Conservation (phyloP, 2,797 vertebrate species). For the Siniperca undulata region DNA sequence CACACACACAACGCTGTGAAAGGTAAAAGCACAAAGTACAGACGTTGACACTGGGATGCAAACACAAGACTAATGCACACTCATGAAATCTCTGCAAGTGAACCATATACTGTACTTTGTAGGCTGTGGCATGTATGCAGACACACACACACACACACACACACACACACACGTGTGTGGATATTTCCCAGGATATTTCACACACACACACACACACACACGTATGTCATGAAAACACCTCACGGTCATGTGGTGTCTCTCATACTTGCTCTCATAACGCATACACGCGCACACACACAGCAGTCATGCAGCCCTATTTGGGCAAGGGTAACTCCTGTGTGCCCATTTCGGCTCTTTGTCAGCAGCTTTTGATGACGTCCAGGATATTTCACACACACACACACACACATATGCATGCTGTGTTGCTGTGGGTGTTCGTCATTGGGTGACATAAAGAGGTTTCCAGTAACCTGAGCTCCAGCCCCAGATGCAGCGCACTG, state of each 20-base stretch:
- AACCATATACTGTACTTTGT: constrained; percentile 12
- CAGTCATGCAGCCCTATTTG: constrained; percentile 37
- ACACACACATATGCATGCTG: background rate
- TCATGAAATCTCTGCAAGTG: constrained; percentile 11
- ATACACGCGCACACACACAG: background rate
- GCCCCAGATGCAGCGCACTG: constrained; percentile 70
- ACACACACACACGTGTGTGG: too few relatives aligned
- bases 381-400: constrained; percentile 10
- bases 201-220: background rate
- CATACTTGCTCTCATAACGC: background rate
- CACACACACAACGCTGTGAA: constrained; percentile 37
- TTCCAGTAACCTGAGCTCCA: constrained; percentile 68
- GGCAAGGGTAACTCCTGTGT: constrained; percentile 5
- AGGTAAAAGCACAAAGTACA: constrained; percentile 54
- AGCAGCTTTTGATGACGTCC: constrained; percentile 37
- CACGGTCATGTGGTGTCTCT: constrained; percentile 10
- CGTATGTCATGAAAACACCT: constrained; percentile 20
- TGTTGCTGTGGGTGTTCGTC: constrained; percentile 44
- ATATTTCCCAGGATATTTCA: too few relatives aligned
- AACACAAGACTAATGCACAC: constrained; percentile 39
- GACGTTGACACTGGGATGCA: constrained; percentile 29
- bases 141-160: background rate
- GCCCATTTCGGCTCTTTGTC: constrained; percentile 34
- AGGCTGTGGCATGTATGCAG: background rate
- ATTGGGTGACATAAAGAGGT: constrained; percentile 66